A percentile compares a stretch with the other conserved stretches of the same genome.
Evolutionary conservation across 2,113 vertebrate genomes (phyloP).

Genomic region (Onychostoma macrolepis): DNA sequence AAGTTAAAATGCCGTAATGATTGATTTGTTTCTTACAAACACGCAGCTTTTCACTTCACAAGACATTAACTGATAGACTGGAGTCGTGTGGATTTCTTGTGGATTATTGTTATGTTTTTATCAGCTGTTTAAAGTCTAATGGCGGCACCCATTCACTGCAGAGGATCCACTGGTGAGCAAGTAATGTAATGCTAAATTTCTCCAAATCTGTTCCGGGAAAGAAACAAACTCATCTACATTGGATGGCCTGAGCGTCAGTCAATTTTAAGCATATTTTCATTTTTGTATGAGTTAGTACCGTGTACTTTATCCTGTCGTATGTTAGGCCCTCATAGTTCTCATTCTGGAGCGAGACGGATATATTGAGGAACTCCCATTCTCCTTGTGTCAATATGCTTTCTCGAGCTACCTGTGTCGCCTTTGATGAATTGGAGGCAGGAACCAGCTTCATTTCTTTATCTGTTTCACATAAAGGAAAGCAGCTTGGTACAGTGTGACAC

Average conservation of each 20-base stretch:
- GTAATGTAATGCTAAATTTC: not conserved
- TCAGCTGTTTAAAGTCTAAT: too few species aligned
- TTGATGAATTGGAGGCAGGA: slow-evolving; percentile 42
- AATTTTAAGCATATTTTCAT: not conserved
- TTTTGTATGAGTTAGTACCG: slow-evolving; percentile 6
- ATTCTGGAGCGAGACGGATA: slow-evolving; percentile 1
- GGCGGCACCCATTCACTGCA: not conserved
- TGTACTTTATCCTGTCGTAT: slow-evolving; percentile 42
- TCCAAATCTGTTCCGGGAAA: not conserved
- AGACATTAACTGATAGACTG: not conserved
- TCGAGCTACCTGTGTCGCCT: slow-evolving; percentile 23
- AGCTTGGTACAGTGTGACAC: not conserved
- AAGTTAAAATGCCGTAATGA: not conserved
- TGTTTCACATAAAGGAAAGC: slow-evolving; percentile 8
- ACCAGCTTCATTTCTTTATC: slow-evolving; percentile 37
- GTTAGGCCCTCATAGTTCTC: not conserved
- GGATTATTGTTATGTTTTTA: not conserved
- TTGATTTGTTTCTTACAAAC: too few species aligned
- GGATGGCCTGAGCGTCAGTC: not conserved
- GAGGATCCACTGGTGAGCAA: not conserved
- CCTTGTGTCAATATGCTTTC: slow-evolving; percentile 26
- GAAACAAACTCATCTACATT: not conserved
- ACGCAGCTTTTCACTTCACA: not conserved
- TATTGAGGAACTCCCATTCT: slow-evolving; percentile 53
- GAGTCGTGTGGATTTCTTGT: not conserved